Conservation (phyloP, 2,888 invertebrate genomes). For the Zootermopsis nevadensis region DNA sequence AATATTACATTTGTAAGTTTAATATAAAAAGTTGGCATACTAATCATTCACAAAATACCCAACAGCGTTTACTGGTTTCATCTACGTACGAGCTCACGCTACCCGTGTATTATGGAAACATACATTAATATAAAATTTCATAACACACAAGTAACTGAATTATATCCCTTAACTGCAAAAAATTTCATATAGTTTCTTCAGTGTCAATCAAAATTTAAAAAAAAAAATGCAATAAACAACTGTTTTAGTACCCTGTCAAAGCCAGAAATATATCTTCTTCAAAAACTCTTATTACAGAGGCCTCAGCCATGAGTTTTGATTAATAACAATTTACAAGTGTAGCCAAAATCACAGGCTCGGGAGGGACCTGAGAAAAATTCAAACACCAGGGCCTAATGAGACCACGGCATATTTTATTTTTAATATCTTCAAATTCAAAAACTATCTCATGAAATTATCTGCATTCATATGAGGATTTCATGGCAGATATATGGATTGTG, state of each 20-base stretch:
- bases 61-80: not conserved
- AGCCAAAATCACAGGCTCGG: not conserved
- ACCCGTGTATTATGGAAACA: not conserved
- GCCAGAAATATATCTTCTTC: not conserved
- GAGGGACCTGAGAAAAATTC: not conserved
- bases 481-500: too few relatives aligned
- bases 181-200: conserved; percentile 1
- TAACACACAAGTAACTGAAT: not conserved
- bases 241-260: not conserved
- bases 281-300: not conserved
- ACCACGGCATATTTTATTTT: not conserved
- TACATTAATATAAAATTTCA: not conserved
- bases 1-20: not conserved
- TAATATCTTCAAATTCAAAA: not conserved
- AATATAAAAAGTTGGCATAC: not conserved
- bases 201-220: not conserved
- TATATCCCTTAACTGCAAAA: not conserved
- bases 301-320: not conserved
- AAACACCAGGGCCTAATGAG: not conserved
- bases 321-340: not conserved
- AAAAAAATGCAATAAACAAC: not conserved
- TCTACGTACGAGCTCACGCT: not conserved
- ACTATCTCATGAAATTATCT: not conserved
- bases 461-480: too few relatives aligned
- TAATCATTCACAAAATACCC: not conserved